Conservation (phyloP, 2,888 invertebrate genomes). For the Aplocera efformata region DNA sequence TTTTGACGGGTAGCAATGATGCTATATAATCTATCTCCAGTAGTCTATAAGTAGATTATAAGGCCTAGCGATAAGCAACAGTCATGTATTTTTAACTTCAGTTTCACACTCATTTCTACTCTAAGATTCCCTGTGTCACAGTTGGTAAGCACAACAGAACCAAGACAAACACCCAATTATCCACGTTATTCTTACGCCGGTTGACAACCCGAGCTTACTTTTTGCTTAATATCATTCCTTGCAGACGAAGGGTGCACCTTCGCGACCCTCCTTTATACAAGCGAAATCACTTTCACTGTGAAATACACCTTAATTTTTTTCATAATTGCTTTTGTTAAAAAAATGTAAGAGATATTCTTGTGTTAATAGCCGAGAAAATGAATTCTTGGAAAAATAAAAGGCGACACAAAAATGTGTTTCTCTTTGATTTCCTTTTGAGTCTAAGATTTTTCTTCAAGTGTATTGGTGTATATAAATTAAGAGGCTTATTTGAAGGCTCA, state of each 20-base stretch:
- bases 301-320: slow-evolving; percentile 34
- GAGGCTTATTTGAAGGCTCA: too few relatives aligned
- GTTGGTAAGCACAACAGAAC: too few relatives aligned
- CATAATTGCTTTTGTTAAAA: slow-evolving; percentile 26
- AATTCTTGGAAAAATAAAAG: slow-evolving; percentile 71
- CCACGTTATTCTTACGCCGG: slow-evolving; percentile 34
- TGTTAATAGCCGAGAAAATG: slow-evolving; percentile 28
- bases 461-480: too few relatives aligned
- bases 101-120: too few relatives aligned
- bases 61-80: too few relatives aligned
- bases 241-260: slow-evolving; percentile 64
- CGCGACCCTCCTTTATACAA: slow-evolving; percentile 47
- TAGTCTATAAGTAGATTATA: too few relatives aligned
- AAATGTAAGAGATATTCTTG: slow-evolving; percentile 28
- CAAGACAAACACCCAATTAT: too few relatives aligned
- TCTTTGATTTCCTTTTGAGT: slow-evolving; percentile 13
- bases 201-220: slow-evolving; percentile 43
- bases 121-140: too few relatives aligned
- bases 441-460: background rate
- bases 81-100: too few relatives aligned
- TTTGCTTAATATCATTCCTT: slow-evolving; percentile 67
- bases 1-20: too few relatives aligned
- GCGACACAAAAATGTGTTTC: slow-evolving; percentile 3
- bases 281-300: slow-evolving; percentile 66
- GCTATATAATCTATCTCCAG: too few relatives aligned